phyloP scores from a whole-genome alignment of 2,797 vertebrate species.

The Sebastes variabilis region DNA sequence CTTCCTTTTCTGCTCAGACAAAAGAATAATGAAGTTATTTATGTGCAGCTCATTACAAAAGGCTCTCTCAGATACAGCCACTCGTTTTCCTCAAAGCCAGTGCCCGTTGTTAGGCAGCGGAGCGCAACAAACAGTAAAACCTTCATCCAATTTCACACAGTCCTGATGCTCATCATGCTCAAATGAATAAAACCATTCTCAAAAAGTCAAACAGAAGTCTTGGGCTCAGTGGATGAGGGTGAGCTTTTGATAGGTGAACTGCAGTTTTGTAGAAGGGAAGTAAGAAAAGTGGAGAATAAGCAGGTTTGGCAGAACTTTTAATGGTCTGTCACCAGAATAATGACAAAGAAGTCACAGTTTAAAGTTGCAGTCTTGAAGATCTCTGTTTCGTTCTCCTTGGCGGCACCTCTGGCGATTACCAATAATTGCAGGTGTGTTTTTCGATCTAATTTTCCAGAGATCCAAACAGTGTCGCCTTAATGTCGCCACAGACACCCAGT shows the following conservation, averaged over 20 bases:
- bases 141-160: constrained; percentile 31
- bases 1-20: constrained; percentile 42
- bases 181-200: constrained; percentile 13
- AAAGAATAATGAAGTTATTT: constrained; percentile 65
- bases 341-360: not conserved
- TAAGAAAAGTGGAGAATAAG: not conserved
- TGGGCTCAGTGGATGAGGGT: not conserved
- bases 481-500: not conserved
- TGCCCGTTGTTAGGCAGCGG: not conserved
- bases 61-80: constrained; percentile 32
- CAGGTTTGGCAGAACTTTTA: not conserved
- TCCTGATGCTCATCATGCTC: constrained; percentile 8
- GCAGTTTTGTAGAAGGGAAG: not conserved
- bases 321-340: not conserved
- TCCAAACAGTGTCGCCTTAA: not conserved
- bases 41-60: constrained; percentile 60
- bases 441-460: accelerated
- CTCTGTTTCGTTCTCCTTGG: not conserved
- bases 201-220: constrained; percentile 9
- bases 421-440: not conserved
- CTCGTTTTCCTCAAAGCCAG: not conserved
- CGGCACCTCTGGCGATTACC: not conserved
- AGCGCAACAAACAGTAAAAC: not conserved
- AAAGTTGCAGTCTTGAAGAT: not conserved
- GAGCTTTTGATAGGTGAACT: not conserved